A percentile compares a stretch with the other conserved stretches of the same genome.
Conservation (phyloP, 1,140 invertebrate genomes). For the Drosophila fuyamai region DNA sequence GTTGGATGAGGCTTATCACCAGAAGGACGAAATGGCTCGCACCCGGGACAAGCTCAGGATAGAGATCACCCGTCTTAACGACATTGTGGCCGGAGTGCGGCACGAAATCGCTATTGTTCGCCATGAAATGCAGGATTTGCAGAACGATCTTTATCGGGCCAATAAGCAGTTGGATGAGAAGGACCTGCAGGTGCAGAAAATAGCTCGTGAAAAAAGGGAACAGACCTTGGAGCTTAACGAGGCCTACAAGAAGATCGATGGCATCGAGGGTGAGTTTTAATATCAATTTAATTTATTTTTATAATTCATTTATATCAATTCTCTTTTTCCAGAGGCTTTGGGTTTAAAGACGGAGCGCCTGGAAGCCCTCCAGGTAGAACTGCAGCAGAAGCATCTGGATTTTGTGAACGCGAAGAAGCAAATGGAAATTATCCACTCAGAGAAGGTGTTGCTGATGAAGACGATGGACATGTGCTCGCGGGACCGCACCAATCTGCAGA, state of each 20-base stretch:
- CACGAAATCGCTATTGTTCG: constrained; percentile 25
- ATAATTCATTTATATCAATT: too few relatives aligned
- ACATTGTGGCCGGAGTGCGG: constrained; percentile 15
- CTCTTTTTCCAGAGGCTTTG: constrained; percentile 9
- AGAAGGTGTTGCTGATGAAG: constrained; percentile 87
- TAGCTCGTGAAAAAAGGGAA: constrained; percentile 35
- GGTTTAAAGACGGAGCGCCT: constrained; percentile 74
- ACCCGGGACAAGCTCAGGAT: constrained; percentile 17
- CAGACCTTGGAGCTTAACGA: constrained; percentile 23
- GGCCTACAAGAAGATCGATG: constrained; percentile 41
- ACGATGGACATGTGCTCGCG: constrained; percentile 86
- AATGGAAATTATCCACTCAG: constrained; percentile 87
- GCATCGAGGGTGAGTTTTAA: constrained; percentile 47
- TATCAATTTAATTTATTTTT: too few relatives aligned
- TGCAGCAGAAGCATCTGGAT: constrained; percentile 87
- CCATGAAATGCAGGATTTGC: constrained; percentile 23
- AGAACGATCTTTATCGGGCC: neutral
- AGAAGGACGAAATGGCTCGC: constrained; percentile 21
- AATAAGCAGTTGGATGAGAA: constrained; percentile 24
- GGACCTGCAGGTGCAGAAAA: constrained; percentile 17
- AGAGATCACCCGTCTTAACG: constrained; percentile 30
- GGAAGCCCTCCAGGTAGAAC: constrained; percentile 86
- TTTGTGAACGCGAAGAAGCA: constrained; percentile 87
- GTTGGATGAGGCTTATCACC: constrained; percentile 23
- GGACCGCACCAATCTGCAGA: constrained; percentile 87